Conservation (phyloP, 2,113 vertebrate species). For the Entelurus aequoreus region DNA sequence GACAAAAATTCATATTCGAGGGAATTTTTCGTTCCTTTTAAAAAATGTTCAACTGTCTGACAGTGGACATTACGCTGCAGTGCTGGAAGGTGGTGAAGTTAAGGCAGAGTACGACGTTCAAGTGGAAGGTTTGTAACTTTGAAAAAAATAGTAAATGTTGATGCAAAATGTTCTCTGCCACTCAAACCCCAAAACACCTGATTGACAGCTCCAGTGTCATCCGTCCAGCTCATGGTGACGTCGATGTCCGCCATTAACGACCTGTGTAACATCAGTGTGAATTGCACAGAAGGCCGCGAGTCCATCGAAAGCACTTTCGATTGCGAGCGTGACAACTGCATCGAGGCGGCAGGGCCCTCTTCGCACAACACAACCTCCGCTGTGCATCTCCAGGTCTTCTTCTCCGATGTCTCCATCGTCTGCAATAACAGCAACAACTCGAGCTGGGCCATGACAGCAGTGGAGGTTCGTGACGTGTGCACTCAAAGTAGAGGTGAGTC, state of each 20-base stretch:
- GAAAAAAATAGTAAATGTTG: background rate
- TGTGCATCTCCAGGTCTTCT: background rate
- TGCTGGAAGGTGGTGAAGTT: background rate
- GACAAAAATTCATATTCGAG: background rate
- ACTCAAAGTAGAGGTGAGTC: fast-evolving
- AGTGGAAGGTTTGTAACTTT: conserved; percentile 11
- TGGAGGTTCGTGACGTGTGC: fast-evolving
- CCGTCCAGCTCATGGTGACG: background rate
- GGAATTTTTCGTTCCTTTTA: background rate
- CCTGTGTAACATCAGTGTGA: conserved; percentile 25
- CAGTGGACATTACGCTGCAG: conserved; percentile 5
- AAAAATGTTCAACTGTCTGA: background rate
- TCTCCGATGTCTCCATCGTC: background rate
- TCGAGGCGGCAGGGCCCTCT: too few relatives aligned
- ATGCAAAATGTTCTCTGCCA: background rate
- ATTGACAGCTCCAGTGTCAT: conserved; percentile 34
- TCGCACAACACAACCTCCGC: background rate
- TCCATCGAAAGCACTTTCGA: conserved; percentile 2
- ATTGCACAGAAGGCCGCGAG: conserved; percentile 16
- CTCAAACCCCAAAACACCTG: background rate
- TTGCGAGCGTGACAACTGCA: conserved; percentile 15
- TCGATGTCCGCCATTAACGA: background rate
- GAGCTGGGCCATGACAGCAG: background rate
- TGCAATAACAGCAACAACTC: conserved; percentile 45
- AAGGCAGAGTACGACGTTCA: background rate